Evolutionary conservation across 2,888 invertebrate species (phyloP), one percentile per base, ranked within the genome.

Genomic region (Anthophora plumipes): DNA sequence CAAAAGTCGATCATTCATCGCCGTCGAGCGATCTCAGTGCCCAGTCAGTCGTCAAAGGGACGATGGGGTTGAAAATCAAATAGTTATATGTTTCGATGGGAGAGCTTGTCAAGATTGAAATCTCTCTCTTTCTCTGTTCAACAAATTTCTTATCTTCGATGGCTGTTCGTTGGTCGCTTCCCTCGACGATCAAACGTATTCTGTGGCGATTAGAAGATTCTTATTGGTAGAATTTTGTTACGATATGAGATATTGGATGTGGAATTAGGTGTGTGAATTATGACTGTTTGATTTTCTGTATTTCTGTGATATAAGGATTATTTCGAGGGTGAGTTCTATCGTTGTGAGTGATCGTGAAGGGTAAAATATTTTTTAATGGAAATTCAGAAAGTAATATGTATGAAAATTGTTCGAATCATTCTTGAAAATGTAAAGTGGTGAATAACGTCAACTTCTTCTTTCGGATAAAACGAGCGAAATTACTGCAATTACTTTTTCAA

Each of bases 61-160:
- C 82, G 89, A 90, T 87, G 90, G 90, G 90, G 88, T 91, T 89
- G 89, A 87, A 90, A 91, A 91, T 91, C 85, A 87, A 91, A 91
- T 91, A 85, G 84, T 68, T 48, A 43, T 48, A 43, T 52, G 60
- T 61, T 67, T 69, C 87, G 73, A 88, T 81, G 82, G 77, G 75
- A 81, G 80, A 43, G 68, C 52, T 70, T 22, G 25, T 41, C 68
- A 52, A 76, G 71, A 77, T 77, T 75, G 52, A 48, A 71, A 54
- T 63, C 37, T 48, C 59, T 41, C 59, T 74, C 77, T 39, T 52
- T 41, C 52, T 54, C 63, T 39, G 14, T 67, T 64, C 31, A 41
- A 22, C 67, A 61, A 25, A 14, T 14, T 69, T 63, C 73, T 69
- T 69, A 63, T 73, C 76, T 69, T 73, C 67, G 70, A 66, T 71